These are phyloP conservation scores for Podarcis cretensis DNA, from an alignment of 2,113 vertebrate genomes.

Conservation along the genomic window DNA sequence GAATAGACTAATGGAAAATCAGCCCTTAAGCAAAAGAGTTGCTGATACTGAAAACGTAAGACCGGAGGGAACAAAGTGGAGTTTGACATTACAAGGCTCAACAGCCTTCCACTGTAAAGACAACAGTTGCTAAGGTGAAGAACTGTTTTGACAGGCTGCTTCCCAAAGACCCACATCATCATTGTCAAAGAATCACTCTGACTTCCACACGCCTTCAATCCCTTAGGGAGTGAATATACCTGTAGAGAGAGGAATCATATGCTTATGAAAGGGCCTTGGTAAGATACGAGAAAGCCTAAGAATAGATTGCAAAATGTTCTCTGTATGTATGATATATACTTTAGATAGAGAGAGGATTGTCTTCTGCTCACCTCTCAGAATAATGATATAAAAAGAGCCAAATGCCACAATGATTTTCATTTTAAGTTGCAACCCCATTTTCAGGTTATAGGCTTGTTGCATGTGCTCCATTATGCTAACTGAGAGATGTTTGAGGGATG, in stretches of 20 bases:
- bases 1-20: neutral
- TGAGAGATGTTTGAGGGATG: neutral
- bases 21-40: neutral
- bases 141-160: conserved; percentile 33
- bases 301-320: neutral
- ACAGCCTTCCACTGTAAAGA: conserved; percentile 31
- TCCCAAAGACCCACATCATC: neutral
- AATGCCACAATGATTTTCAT: neutral
- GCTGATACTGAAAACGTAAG: conserved; percentile 14
- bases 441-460: neutral
- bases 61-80: conserved; percentile 6
- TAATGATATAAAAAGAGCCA: neutral
- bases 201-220: neutral
- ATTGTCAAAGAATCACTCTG: conserved; percentile 25
- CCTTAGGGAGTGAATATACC: conserved; percentile 9
- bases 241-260: neutral
- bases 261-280: accelerated
- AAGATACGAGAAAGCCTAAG: neutral
- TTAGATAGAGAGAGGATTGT: neutral
- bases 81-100: neutral
- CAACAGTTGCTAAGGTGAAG: conserved; percentile 32
- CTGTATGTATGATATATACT: neutral
- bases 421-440: neutral
- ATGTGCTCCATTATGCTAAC: neutral
- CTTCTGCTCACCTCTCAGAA: neutral